phyloP scores from a whole-genome alignment of 1,140 invertebrate genomes.

The Caenorhabditis brenneri region DNA sequence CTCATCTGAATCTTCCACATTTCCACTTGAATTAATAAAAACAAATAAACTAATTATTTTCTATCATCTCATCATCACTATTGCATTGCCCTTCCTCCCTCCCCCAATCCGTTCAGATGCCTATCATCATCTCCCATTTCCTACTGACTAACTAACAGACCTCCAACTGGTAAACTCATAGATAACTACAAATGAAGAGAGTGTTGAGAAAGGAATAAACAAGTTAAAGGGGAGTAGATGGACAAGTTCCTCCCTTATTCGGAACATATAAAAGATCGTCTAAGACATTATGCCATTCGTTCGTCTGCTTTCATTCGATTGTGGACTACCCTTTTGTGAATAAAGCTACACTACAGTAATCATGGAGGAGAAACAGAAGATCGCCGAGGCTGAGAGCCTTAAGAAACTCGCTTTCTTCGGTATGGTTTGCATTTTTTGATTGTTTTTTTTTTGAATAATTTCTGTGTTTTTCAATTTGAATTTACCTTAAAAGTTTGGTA shows the following conservation, averaged over 20 bases:
- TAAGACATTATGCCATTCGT: conserved; percentile 1
- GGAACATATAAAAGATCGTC: background rate
- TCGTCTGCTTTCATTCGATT: background rate
- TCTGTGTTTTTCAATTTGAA: background rate
- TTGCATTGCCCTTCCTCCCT: background rate
- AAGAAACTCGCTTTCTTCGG: conserved; percentile 55
- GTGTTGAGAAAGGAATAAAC: background rate
- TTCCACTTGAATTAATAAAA: conserved; percentile 40
- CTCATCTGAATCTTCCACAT: too few species aligned
- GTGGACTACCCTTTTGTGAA: background rate
- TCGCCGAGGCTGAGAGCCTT: conserved; percentile 51
- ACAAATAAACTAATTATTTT: conserved; percentile 20
- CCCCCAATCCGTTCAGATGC: background rate
- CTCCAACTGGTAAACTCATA: background rate
- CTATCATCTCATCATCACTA: background rate
- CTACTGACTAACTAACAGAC: background rate
- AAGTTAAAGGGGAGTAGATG: background rate
- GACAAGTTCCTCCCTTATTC: conserved; percentile 5
- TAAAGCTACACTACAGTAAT: background rate
- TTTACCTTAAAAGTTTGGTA: too few species aligned
- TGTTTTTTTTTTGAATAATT: background rate
- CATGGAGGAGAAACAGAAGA: conserved; percentile 52
- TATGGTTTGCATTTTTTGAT: background rate
- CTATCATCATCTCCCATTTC: background rate
- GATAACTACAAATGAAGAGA: background rate